Evolutionary conservation across 30 jellyfish, hydroid and myxozoan species (phyloP), one percentile per base, ranked within the genome.

Genomic region (Turritopsis dohrnii): DNA sequence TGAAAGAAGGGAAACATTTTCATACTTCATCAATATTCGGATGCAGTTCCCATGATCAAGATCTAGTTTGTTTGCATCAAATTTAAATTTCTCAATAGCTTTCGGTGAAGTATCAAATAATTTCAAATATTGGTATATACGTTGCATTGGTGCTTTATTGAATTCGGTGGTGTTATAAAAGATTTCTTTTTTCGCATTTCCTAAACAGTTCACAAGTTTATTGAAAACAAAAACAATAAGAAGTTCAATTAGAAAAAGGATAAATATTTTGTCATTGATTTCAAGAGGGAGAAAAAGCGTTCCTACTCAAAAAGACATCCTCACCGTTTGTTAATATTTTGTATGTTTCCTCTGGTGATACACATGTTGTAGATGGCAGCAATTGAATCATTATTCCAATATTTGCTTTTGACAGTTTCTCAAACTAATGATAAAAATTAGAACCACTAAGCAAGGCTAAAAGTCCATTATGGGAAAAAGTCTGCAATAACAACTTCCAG

Each of bases 101-200:
- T 69, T 27, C 19, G 77, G 77, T n/a, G 77, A 69, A 23, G 53
- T 65, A 29, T 41, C 87, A 80, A 31, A 80, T 80, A 80, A 5
- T 18, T 53, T 21, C 52, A 80, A 65, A 26, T 80, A 80, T 71
- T 80, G 87, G 41, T 29, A 80, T 3, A 80, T 80, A 23, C 87
- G 81, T 80, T 80, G 87, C 82, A 80, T 77, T 22, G 73, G 29
- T 16, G 85, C 8, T 18, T 77, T 77, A 24, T 77, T 77, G 73
- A 29, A 60, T 24, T 1, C 72, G 19, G 22, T 21, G 28, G 75
- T 77, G 85, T 30, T 60, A 52, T 28, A 77, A 28, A 69, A 69
- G 31, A 23, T n/a, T 9, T 66, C 76, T 21, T 69, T 23, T 19
- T 21, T 69, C 19, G 28, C 30, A 69, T n/a, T 27, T 0, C 30